phyloP scores from a whole-genome alignment of 2,113 vertebrate genomes.

The Apeltes quadracus region DNA sequence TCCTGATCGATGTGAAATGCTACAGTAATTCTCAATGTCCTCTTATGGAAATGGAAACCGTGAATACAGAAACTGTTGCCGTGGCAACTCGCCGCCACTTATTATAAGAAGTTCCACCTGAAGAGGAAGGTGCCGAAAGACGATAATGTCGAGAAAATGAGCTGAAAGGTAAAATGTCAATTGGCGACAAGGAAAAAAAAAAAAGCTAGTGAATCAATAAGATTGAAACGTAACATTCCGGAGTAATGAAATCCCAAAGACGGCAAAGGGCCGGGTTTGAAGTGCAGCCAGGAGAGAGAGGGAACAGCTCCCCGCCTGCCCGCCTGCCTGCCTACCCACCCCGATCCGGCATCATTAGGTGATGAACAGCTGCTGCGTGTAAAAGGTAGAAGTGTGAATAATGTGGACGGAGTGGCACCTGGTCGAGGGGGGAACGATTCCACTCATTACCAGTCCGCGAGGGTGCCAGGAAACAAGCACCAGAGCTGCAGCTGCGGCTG shows the following conservation, averaged over 20 bases:
- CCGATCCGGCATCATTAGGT: slow-evolving; percentile 71
- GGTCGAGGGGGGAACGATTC: slow-evolving; percentile 59
- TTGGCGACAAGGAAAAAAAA: neutral
- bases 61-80: slow-evolving; percentile 14
- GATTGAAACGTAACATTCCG: slow-evolving; percentile 21
- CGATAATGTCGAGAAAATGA: neutral
- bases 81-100: neutral
- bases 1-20: slow-evolving; percentile 59
- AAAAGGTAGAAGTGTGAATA: slow-evolving; percentile 76
- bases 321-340: no score
- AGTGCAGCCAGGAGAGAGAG: slow-evolving; percentile 14
- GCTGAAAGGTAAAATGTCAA: neutral
- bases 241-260: slow-evolving; percentile 19
- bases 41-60: slow-evolving; percentile 54
- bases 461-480: slow-evolving; percentile 64
- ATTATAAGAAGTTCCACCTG: neutral
- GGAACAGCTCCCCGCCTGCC: slow-evolving; percentile 34
- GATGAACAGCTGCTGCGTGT: slow-evolving; percentile 76
- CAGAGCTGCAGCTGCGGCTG: slow-evolving; percentile 56
- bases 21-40: slow-evolving; percentile 43
- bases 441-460: slow-evolving; percentile 66
- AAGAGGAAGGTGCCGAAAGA: neutral
- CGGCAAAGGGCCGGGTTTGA: slow-evolving; percentile 28
- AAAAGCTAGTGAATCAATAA: slow-evolving; percentile 2
- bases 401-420: slow-evolving; percentile 75